Evolutionary conservation across 1,140 invertebrate species (phyloP).

Genomic region (Arctopsyche grandis): DNA sequence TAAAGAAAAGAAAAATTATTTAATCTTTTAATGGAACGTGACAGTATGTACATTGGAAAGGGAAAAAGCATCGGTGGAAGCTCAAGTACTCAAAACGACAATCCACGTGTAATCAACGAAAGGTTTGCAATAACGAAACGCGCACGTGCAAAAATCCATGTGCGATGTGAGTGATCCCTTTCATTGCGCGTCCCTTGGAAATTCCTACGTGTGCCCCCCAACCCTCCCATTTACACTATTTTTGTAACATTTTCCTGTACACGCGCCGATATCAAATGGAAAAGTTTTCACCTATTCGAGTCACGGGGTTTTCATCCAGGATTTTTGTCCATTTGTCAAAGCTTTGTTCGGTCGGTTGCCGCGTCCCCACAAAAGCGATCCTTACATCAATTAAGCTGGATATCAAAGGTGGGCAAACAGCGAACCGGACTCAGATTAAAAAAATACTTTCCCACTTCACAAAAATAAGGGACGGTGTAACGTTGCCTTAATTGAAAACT

Average conservation of each 20-base stretch:
- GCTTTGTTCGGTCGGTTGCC: not conserved
- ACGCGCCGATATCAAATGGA: not conserved
- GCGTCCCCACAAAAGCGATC: not conserved
- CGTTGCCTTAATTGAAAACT: not conserved
- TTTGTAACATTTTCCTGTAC: not conserved
- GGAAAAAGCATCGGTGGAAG: no score
- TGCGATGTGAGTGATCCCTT: no score
- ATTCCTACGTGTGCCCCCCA: not conserved
- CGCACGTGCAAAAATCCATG: no score
- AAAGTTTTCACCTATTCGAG: conserved; percentile 4
- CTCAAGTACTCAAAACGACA: no score
- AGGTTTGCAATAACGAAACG: no score
- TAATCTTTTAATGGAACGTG: no score
- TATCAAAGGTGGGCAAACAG: conserved; percentile 7
- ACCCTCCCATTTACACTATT: not conserved
- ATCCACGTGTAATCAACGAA: no score
- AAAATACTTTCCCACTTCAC: conserved; percentile 5
- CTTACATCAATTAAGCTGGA: conserved; percentile 7
- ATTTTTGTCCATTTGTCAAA: conserved; percentile 9
- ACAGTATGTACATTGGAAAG: no score
- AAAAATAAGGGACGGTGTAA: not conserved
- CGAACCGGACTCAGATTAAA: not conserved
- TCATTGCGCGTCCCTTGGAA: no score
- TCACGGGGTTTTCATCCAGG: not conserved
- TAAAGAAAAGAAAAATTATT: no score